Evolutionary conservation across 2,113 vertebrate species (phyloP).

Genomic region (Anarhynchus alexandrinus): DNA sequence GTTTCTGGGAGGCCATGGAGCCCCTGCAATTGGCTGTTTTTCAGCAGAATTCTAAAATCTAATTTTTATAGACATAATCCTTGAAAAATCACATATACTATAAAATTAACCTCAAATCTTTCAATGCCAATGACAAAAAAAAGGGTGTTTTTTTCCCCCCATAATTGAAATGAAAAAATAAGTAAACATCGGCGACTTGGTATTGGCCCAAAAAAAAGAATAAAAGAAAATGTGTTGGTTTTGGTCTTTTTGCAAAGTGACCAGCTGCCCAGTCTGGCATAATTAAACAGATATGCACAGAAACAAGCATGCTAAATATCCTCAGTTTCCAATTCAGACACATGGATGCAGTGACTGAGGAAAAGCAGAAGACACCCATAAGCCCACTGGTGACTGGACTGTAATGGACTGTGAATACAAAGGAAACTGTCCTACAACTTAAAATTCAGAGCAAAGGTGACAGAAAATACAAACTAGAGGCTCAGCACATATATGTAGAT

Average conservation of each 20-base stretch:
- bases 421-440: background rate
- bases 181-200: background rate
- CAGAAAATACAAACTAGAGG: background rate
- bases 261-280: background rate
- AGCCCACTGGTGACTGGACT: background rate
- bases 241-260: background rate
- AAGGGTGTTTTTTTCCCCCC: fast-evolving
- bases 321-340: background rate
- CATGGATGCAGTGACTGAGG: background rate
- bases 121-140: background rate
- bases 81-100: background rate
- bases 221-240: background rate
- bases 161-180: background rate
- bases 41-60: background rate
- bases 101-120: background rate
- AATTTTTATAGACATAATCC: background rate
- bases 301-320: background rate
- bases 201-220: background rate
- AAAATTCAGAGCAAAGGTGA: background rate
- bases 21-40: background rate
- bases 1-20: background rate
- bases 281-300: background rate
- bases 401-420: background rate
- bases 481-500: background rate
- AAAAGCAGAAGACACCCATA: background rate